Evolutionary conservation across 1,140 invertebrate species (phyloP).

Genomic region (Drosophila busckii): DNA sequence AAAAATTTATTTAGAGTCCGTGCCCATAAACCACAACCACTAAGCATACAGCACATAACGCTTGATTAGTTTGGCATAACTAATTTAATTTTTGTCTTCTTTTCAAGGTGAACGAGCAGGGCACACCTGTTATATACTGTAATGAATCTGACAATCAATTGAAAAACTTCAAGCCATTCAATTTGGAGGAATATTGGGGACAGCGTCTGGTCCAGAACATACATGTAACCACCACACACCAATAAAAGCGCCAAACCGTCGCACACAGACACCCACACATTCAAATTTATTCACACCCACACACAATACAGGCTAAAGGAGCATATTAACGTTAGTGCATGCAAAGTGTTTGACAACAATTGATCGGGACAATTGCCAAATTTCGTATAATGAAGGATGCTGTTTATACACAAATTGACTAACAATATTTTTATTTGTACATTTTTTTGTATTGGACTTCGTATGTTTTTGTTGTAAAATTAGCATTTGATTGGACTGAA

Average conservation of each 20-base stretch:
- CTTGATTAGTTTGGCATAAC: too few species aligned
- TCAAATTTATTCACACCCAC: neutral
- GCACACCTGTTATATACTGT: conserved; percentile 59
- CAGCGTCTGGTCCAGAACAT: conserved; percentile 75
- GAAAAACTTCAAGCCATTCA: conserved; percentile 76
- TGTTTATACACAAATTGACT: too few species aligned
- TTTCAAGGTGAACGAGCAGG: conserved; percentile 66
- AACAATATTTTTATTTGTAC: too few species aligned
- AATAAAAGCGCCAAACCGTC: conserved; percentile 35
- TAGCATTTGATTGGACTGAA: too few species aligned
- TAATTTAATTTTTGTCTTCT: neutral
- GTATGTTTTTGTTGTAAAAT: too few species aligned
- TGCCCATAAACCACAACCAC: too few species aligned
- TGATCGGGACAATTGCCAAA: too few species aligned
- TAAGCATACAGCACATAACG: too few species aligned
- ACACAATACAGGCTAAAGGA: conserved; percentile 25
- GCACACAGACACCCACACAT: neutral
- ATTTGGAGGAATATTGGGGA: conserved; percentile 77
- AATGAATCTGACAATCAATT: conserved; percentile 75
- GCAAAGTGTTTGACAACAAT: too few species aligned
- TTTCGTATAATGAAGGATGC: too few species aligned
- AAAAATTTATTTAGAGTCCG: neutral
- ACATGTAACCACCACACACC: conserved; percentile 66
- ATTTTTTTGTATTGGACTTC: too few species aligned
- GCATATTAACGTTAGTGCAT: conserved; percentile 39